Base-by-base conservation (phyloP, 2,113 vertebrate species). In the Physeter macrocephalus region DNA sequence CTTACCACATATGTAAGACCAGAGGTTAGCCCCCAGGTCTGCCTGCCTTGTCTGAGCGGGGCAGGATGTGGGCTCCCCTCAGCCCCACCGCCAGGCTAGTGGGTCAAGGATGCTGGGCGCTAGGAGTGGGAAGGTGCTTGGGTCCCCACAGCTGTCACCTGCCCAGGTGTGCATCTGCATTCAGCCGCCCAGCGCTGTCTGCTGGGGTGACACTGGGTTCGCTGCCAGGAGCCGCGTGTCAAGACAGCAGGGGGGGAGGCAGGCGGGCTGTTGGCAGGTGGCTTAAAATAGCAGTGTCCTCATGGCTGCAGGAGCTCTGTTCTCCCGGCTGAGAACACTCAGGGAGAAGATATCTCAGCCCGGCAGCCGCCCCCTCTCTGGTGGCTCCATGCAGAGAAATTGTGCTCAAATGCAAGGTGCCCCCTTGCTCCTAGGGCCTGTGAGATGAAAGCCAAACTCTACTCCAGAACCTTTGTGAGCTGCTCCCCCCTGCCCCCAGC, bases 261-360 rank as follows among this genome's bases (percentile, higher is more conserved):
- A 94, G 87, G 78, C 87, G 78, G 93, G 86, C 83, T 97, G 92
- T 93, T 86, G 94, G 94, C 92, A 97, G 95, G 86, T 34, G 52
- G 94, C 93, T 96, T 95, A 96, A 94, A 96, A 96, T 92, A 96
- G 87, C 92, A 94, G 66, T 36, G 2, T 82, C 92, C 78, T 86
- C 67, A 3, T 0, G 23, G 90, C 59, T 34, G 75, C 93, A 75
- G 85, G 72, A 97, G 72, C 82, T 49, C 6, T 0, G 11, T 52
- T 75, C 83, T 82, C 82, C n/a, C 0, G 6, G 94, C 75, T 54
- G 36, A 87, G 93, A 85, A 67, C 54, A 64, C 61, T 29, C 52
- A 2, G 69, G 67, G 52, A 77, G 77, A 57, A 49, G 57, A n/a
- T 15, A 36, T 75, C 31, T 75, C 41, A 39, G 57, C 72, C 74